Evolutionary conservation across 2,888 invertebrate species (phyloP).

Genomic region (Drosophila conformis): DNA sequence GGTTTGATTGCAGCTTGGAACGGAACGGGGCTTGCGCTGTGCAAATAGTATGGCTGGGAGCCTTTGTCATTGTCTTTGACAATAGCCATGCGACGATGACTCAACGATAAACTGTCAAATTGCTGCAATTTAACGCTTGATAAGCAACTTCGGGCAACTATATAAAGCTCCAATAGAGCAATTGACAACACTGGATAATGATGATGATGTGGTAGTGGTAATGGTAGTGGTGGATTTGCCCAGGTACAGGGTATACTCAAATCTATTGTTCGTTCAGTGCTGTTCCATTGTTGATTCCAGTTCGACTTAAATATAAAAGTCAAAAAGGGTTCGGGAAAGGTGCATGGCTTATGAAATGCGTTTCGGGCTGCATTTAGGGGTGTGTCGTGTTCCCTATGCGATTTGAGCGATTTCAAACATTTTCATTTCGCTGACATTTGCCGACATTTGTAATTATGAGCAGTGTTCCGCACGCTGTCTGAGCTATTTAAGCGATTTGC

Average conservation of each 20-base stretch:
- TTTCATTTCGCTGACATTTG: constrained; percentile 33
- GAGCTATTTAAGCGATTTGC: constrained; percentile 76
- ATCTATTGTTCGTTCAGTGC: constrained; percentile 36
- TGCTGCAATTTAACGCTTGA: constrained; percentile 82
- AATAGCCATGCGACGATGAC: constrained; percentile 38
- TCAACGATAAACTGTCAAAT: constrained; percentile 80
- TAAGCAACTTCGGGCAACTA: constrained; percentile 48
- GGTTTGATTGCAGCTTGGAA: not conserved
- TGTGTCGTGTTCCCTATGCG: constrained; percentile 17
- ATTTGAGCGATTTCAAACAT: constrained; percentile 51
- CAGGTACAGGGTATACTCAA: constrained; percentile 5
- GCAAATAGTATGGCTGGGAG: constrained; percentile 35
- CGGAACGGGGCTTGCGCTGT: constrained; percentile 19
- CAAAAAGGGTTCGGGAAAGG: constrained; percentile 45
- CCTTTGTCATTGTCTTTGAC: constrained; percentile 47
- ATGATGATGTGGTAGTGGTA: constrained; percentile 2
- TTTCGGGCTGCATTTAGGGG: constrained; percentile 6
- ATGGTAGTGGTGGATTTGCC: not conserved
- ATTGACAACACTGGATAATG: constrained; percentile 37
- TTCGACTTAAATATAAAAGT: constrained; percentile 26
- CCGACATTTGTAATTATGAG: constrained; percentile 72
- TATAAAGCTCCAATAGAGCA: constrained; percentile 1
- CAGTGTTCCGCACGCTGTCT: constrained; percentile 17
- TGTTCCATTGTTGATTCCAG: constrained; percentile 12
- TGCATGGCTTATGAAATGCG: not conserved